Evolutionary conservation across 2,888 invertebrate species (phyloP).

Genomic region (Eupeodes latifasciatus): DNA sequence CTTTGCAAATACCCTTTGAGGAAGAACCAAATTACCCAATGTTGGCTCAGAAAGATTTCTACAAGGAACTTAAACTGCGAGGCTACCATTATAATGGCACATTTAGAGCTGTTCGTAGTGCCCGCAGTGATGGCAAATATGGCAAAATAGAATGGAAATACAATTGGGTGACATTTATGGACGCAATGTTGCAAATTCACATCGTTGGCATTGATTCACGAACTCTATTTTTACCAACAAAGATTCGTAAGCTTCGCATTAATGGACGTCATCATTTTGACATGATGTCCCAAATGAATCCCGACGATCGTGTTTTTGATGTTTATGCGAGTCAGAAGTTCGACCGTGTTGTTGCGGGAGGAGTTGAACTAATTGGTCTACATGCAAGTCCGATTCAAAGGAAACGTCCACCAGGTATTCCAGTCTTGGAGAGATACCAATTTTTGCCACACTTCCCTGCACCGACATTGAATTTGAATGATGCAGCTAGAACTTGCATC

Average conservation of each 20-base stretch:
- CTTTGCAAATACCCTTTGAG: slow-evolving; percentile 71
- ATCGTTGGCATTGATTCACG: slow-evolving; percentile 89
- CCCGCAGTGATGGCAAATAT: slow-evolving; percentile 81
- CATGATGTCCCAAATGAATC: slow-evolving; percentile 83
- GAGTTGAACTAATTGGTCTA: slow-evolving; percentile 91
- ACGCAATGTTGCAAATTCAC: slow-evolving; percentile 94
- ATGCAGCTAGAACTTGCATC: slow-evolving; percentile 86
- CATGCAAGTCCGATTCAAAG: slow-evolving; percentile 90
- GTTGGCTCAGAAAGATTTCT: slow-evolving; percentile 87
- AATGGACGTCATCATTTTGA: slow-evolving; percentile 87
- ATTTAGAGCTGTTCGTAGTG: slow-evolving; percentile 80
- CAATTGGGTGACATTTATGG: slow-evolving; percentile 95
- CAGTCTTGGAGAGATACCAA: slow-evolving; percentile 90
- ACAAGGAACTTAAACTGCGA: slow-evolving; percentile 89
- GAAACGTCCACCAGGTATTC: slow-evolving; percentile 88
- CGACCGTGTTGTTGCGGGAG: slow-evolving; percentile 87
- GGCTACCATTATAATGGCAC: slow-evolving; percentile 87
- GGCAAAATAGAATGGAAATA: slow-evolving; percentile 88
- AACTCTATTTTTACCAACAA: slow-evolving; percentile 90
- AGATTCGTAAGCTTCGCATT: slow-evolving; percentile 89
- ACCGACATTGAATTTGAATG: slow-evolving; percentile 80
- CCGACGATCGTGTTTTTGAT: slow-evolving; percentile 80
- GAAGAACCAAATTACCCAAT: slow-evolving; percentile 79
- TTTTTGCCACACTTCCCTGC: slow-evolving; percentile 88
- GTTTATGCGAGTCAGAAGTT: slow-evolving; percentile 80